Percentiles rank a stretch among this genome's conserved stretches.
Conservation (phyloP, 2,797 vertebrate species). For the Alcedo quadribrachys region DNA sequence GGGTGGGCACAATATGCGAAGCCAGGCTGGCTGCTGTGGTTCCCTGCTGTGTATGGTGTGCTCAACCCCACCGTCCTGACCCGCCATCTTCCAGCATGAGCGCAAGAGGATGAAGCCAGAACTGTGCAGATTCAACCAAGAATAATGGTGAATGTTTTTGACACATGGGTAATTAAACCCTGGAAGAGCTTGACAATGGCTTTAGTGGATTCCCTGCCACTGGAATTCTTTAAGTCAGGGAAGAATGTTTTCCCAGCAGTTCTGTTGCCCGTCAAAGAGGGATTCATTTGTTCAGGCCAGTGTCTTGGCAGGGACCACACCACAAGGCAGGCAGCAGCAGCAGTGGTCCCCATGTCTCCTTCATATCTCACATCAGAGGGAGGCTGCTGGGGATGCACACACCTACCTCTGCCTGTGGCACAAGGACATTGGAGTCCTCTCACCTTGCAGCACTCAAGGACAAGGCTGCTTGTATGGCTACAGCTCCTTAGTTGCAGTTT, state of each 20-base stretch:
- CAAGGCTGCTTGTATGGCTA: neutral
- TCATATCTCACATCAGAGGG: neutral
- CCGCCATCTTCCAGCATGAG: neutral
- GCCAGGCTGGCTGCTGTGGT: neutral
- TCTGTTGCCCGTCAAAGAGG: neutral
- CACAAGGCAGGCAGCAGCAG: neutral
- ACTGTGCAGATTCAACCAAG: neutral
- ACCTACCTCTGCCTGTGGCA: neutral
- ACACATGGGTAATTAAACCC: neutral
- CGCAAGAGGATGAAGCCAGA: neutral
- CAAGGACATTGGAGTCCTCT: neutral
- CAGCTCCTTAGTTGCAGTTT: neutral
- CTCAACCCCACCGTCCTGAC: rapidly evolving
- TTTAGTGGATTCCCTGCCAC: neutral
- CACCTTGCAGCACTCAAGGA: rapidly evolving
- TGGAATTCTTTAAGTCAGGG: neutral
- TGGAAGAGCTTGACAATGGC: neutral
- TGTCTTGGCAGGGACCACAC: neutral
- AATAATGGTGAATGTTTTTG: neutral
- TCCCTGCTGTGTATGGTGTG: neutral
- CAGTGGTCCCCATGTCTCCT: rapidly evolving
- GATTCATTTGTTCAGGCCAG: neutral
- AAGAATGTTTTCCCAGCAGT: neutral
- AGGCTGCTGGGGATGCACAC: neutral
- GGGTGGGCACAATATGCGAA: neutral